Percentiles rank a stretch among this genome's conserved stretches.
phyloP scores from a whole-genome alignment of 2,888 invertebrate species.

The Helicoverpa assulta region DNA sequence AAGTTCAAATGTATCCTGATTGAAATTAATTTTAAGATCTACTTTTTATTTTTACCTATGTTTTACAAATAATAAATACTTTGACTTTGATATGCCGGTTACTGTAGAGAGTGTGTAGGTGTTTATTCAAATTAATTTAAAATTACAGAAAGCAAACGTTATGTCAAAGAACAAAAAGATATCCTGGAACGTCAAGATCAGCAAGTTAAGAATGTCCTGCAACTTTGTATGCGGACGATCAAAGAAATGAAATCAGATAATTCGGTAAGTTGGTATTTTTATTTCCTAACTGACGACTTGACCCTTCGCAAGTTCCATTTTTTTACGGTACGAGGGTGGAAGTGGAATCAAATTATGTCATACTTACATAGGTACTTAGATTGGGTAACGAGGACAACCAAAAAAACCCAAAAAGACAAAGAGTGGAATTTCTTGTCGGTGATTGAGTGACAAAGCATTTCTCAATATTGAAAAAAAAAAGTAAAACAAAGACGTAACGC shows the following conservation, averaged over 20 bases:
- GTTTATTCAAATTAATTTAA: neutral
- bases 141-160: conserved; percentile 73
- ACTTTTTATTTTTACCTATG: no score
- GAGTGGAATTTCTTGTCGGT: conserved; percentile 9
- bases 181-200: conserved; percentile 74
- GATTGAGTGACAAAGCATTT: conserved; percentile 1
- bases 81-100: no score
- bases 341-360: neutral
- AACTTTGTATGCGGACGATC: conserved; percentile 76
- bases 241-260: conserved; percentile 74
- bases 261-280: conserved; percentile 61
- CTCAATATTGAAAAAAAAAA: neutral
- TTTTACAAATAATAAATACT: no score
- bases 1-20: neutral
- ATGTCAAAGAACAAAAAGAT: conserved; percentile 72
- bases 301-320: neutral
- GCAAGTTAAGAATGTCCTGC: conserved; percentile 75
- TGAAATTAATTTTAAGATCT: no score
- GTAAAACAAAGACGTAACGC: conserved; percentile 5
- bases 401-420: neutral
- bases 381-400: no score
- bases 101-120: neutral
- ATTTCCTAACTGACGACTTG: neutral
- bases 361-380: neutral
- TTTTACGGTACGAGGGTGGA: neutral